These are phyloP conservation scores for Macquaria ambigua DNA, from an alignment of 2,113 vertebrate genomes.

Conservation along the genomic window DNA sequence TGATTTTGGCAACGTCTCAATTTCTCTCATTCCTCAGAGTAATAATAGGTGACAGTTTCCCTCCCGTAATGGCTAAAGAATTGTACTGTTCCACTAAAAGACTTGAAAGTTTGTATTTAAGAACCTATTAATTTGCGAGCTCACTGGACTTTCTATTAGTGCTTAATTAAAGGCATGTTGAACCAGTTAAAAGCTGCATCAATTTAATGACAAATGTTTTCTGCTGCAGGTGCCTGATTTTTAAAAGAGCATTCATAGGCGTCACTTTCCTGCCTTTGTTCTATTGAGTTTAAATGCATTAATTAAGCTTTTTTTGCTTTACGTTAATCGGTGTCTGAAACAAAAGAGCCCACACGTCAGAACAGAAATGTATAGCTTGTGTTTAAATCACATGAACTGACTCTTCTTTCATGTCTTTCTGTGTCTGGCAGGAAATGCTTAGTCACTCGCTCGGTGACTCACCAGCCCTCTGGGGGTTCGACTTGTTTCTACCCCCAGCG, in stretches of 20 bases:
- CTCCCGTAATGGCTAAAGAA: too few species aligned
- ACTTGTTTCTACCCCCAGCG: constrained; percentile 61
- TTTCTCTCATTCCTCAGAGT: too few species aligned
- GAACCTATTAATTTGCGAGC: too few species aligned
- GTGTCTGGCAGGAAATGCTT: constrained; percentile 64
- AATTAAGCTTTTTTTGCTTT: background rate
- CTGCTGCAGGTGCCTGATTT: background rate
- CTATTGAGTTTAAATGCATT: background rate
- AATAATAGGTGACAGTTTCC: too few species aligned
- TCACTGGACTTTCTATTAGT: background rate
- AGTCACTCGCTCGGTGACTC: constrained; percentile 69
- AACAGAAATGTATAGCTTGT: background rate
- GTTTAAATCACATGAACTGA: background rate
- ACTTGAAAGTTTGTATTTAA: too few species aligned
- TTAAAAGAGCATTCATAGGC: background rate
- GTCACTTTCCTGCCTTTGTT: background rate
- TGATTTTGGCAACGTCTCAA: too few species aligned
- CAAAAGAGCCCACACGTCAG: background rate
- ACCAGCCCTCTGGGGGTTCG: constrained; percentile 21
- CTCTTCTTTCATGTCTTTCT: constrained; percentile 16
- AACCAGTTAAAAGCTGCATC: too few species aligned
- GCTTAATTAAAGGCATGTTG: background rate
- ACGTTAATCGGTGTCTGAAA: background rate
- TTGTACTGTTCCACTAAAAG: background rate
- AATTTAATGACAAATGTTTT: too few species aligned